Base-by-base conservation (phyloP, 2,888 invertebrate genomes). In the Galeopsomyia nigrocyanea region DNA sequence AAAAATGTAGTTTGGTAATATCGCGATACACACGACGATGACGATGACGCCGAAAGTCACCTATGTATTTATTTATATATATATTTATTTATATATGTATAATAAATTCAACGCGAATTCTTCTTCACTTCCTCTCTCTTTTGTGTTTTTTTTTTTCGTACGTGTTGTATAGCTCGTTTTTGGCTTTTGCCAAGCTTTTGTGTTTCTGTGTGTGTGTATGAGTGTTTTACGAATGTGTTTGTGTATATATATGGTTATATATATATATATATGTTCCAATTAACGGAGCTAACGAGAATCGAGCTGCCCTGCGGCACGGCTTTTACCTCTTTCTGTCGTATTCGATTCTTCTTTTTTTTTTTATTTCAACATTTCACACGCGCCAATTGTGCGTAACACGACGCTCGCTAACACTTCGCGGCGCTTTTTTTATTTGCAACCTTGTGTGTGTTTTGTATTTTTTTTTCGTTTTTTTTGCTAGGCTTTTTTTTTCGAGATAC, bases 271-370 rank as follows among this genome's bases (percentile, higher is more conserved):
- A 56, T 57, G 62, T 62, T 67, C 67, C 68, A 72, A 72, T 67
- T 64, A 73, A 68, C 58, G 64, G 17, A 56, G 31, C 64, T 61
- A 73, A 73, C 68, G 56, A 68, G 72, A 64, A 73, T 64, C 68
- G 64, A 58, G 58, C 60, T 55, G 58, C 56, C 64, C 21, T 64
- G 58, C 73, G 49, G 56, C 63, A 60, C 63, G 67, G 67, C 72
- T 47, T 46, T 19, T 66, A 49, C 39, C 65, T 53, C 65, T 65
- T 61, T 49, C 58, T 53, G n/a, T n/a, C 49, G 39, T 16, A n/a
- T 26, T 50, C 47, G 47, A 66, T 22, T 19, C 14, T 17, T 66
- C n/a, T 57, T 49, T 22, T 31, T 19, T 13, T 3, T 19, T 17
- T 22, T 57, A 49, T 62, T 62, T 49, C 57, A 16, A 26, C 17